These are phyloP conservation scores for Harpagifer antarcticus DNA, from an alignment of 2,797 vertebrate genomes.

Conservation along the genomic window DNA sequence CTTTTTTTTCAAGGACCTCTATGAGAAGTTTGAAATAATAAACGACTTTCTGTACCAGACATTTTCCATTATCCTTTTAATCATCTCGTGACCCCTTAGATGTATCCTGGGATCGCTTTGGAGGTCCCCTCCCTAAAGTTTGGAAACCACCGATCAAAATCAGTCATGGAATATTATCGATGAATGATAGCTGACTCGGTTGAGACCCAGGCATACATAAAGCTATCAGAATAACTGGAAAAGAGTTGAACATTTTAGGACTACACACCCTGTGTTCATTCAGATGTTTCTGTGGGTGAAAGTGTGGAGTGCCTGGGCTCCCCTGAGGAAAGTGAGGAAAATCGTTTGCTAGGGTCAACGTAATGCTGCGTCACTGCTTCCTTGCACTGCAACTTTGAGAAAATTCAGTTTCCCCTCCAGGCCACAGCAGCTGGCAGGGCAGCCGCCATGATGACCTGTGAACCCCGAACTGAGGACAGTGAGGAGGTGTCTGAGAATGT, in stretches of 20 bases:
- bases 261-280: conserved; percentile 36
- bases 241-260: neutral
- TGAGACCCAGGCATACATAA: neutral
- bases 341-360: conserved; percentile 34
- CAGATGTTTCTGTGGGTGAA: conserved; percentile 50
- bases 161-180: conserved; percentile 6
- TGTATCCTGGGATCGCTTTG: neutral
- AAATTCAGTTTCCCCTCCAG: conserved; percentile 50
- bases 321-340: conserved; percentile 41
- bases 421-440: conserved; percentile 61
- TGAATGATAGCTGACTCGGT: neutral
- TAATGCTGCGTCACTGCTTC: conserved; percentile 67
- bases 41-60: neutral
- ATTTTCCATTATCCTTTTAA: conserved; percentile 5
- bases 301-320: conserved; percentile 25
- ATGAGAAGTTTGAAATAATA: neutral
- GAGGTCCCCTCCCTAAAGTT: conserved; percentile 2
- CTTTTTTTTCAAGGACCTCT: too few relatives aligned
- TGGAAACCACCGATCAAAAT: conserved; percentile 23
- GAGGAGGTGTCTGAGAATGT: conserved; percentile 58
- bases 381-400: conserved; percentile 49
- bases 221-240: conserved; percentile 3
- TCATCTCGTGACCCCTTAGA: neutral
- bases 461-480: conserved; percentile 55
- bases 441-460: conserved; percentile 55